Evolutionary conservation across 1,140 invertebrate genomes (phyloP).

Genomic region (Tetramorium parvispinum): DNA sequence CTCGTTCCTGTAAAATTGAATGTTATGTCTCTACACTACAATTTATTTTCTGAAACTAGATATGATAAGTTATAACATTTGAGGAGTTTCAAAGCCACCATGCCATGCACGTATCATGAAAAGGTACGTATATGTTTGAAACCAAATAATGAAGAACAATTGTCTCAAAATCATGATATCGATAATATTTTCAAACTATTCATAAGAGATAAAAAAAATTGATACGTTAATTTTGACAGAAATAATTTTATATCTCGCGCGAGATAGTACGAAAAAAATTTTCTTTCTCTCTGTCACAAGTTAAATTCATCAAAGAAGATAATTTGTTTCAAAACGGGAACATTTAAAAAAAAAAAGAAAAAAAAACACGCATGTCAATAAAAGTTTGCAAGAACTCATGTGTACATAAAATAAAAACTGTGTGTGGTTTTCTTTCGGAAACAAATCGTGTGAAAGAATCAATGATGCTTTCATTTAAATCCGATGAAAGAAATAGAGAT

Average conservation of each 20-base stretch:
- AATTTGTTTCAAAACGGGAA: not conserved
- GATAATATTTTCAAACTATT: not conserved
- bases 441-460: not conserved
- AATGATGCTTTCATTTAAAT: not conserved
- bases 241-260: not conserved
- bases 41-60: not conserved
- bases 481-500: slow-evolving; percentile 3
- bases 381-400: not conserved
- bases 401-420: not conserved
- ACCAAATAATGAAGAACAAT: not conserved
- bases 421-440: not conserved
- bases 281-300: not conserved
- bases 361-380: not conserved
- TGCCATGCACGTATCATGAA: not conserved
- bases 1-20: slow-evolving; percentile 13
- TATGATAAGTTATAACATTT: not conserved
- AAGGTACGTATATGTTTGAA: not conserved
- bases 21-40: not conserved
- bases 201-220: not conserved
- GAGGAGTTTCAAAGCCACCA: not conserved
- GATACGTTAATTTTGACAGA: not conserved
- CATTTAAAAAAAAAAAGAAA: slow-evolving; percentile 21
- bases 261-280: not conserved
- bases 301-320: not conserved
- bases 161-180: not conserved